Evolutionary conservation across 2,888 invertebrate species (phyloP), one percentile per base, ranked within the genome.

Genomic region (Aphodius granarius): DNA sequence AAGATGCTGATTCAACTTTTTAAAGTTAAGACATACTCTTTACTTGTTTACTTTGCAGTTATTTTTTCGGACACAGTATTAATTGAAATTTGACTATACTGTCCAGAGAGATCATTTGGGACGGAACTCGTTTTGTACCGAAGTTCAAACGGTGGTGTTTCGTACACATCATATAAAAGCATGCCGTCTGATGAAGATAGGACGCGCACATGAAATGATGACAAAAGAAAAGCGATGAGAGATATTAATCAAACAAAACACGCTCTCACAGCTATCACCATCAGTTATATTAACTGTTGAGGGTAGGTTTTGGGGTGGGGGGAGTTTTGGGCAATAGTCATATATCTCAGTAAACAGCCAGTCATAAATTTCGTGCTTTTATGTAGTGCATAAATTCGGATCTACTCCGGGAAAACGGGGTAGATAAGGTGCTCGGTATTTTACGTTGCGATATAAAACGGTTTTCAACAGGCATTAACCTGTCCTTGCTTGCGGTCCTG

Each of bases 321-420:
- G 3, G 43, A 13, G 43, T 9, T 43, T 21, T 20, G 15, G 21
- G 68, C 18, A 68, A 68, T 68, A 68, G 21, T 68, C 68, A n/a
- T 19, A 20, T 68, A 68, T 19, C 22, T 68, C 13, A n/a, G 18
- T 20, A 68, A 68, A 68, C 16, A 18, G 21, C 68, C 13, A 18
- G 21, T 20, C 68, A 20, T 68, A 68, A 68, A 68, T 68, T 65
- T 68, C 19, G 9, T 43, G 21, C 20, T 66, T 68, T 68, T 68
- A 68, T 68, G 22, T 68, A 20, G 68, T 68, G 21, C 68, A 68
- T 20, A 20, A 20, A 43, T 43, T 43, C 43, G 43, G 43, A 43
- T 43, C 43, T 43, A 43, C 43, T 43, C 43, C 43, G 43, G 43
- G 43, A 13, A 3, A 43, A 43, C 43, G 9, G 43, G 43, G 43